Evolutionary conservation across 2,113 vertebrate species (phyloP), one percentile per base, ranked within the genome.

Genomic region (Recurvirostra avosetta): DNA sequence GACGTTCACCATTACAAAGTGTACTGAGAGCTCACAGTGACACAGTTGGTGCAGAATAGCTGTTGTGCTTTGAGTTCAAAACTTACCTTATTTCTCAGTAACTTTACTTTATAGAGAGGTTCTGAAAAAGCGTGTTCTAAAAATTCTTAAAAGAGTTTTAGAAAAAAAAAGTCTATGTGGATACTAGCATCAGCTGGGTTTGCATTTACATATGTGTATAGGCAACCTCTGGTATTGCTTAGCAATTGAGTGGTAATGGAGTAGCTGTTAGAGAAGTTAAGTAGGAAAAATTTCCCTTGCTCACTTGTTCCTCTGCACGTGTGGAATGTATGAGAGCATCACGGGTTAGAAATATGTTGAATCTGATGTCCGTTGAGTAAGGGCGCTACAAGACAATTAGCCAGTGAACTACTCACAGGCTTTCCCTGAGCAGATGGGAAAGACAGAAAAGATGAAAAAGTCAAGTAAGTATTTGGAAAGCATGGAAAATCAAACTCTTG

Each of bases 131-230:
- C 4, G 12, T 66, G 7, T 43, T 76, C n/a, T 81, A 67, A 87
- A 89, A 76, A 34, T 13, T 23, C n/a, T 71, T 58, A 1, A 3
- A 65, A 27, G 18, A 20, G 13, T 71, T 93, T 55, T 78, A 38
- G 12, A 0, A 2, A 8, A 23, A 40, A 34, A 18, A 21, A 45
- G 11, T 41, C 26, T 20, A 0, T 21, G 6, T 50, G 22, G 62
- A 61, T 19, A 40, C 15, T 40, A 32, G 27, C 52, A 58, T 1
- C 1, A 58, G 66, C 32, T 55, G 52, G 8, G 11, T 73, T 93
- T 68, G 52, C 19, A 32, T 58, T 81, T 43, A 26, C 2, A 2
- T 29, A 16, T 0, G 30, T 15, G 32, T 23, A 13, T 6, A 59
- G 32, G 29, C 79, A 55, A 29, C 16, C 26, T 65, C 18, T 59